Conservation (phyloP, 2,888 invertebrate species). For the Phalangium opilio region DNA sequence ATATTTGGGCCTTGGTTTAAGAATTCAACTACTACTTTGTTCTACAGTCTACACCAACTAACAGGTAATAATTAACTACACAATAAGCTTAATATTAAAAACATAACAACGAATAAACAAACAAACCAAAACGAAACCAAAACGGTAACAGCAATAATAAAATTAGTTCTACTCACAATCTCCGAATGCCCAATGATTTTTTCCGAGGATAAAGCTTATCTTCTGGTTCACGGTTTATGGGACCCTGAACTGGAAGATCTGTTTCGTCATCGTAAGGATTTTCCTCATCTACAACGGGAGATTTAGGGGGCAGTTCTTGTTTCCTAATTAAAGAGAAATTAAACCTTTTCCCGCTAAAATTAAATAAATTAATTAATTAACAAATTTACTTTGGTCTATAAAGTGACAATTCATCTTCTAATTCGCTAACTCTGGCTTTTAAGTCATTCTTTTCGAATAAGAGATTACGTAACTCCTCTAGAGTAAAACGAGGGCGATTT, state of each 20-base stretch:
- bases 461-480: slow-evolving; percentile 68
- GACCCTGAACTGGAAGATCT: slow-evolving; percentile 83
- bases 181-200: slow-evolving; percentile 14
- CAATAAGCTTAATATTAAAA: neutral
- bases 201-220: slow-evolving; percentile 37
- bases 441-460: slow-evolving; percentile 82
- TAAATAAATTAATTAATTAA: slow-evolving; percentile 6
- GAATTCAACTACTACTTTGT: too few relatives aligned
- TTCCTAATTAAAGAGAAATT: neutral
- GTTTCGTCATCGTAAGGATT: neutral
- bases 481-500: slow-evolving; percentile 58
- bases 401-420: slow-evolving; percentile 78
- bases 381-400: slow-evolving; percentile 42
- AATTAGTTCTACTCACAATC: slow-evolving; percentile 14
- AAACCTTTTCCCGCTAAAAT: neutral
- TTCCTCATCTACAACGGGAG: neutral
- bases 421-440: slow-evolving; percentile 73
- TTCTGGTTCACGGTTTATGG: slow-evolving; percentile 87
- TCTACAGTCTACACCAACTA: neutral
- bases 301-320: neutral
- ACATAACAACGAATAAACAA: neutral
- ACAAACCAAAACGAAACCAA: neutral
- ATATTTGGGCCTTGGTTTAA: too few relatives aligned
- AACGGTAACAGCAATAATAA: neutral
- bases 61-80: neutral